Evolutionary conservation across 2,888 invertebrate genomes (phyloP).

Genomic region (Chrysotoxum bicinctum): DNA sequence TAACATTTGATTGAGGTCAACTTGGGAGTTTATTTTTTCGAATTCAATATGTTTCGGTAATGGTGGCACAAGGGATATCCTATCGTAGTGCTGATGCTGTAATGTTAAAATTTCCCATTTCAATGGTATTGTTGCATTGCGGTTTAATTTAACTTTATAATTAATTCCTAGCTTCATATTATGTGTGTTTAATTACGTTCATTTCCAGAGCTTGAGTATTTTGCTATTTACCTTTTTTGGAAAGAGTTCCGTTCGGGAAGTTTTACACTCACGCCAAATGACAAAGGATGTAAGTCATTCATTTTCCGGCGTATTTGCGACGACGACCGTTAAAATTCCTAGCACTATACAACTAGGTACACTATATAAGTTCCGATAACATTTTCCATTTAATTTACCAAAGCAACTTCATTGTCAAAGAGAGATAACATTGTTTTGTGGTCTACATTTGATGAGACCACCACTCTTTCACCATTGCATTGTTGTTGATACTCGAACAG

Average conservation of each 20-base stretch:
- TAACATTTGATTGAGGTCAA: conserved; percentile 19
- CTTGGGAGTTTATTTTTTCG: conserved; percentile 3
- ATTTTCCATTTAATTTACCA: conserved; percentile 11
- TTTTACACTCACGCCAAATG: background rate
- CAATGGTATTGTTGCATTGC: conserved; percentile 13
- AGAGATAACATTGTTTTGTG: conserved; percentile 21
- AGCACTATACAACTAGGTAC: background rate
- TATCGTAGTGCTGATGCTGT: background rate
- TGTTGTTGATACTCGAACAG: background rate
- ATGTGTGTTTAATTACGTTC: conserved; percentile 3
- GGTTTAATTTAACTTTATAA: conserved; percentile 14
- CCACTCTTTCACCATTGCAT: too few relatives aligned
- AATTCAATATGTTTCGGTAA: conserved; percentile 1
- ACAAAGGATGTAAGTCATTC: background rate
- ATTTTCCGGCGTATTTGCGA: background rate
- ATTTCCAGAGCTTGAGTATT: background rate
- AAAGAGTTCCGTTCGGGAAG: background rate
- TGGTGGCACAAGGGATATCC: background rate
- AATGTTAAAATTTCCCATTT: conserved; percentile 1
- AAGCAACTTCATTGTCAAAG: conserved; percentile 14
- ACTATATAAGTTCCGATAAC: background rate
- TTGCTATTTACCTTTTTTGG: background rate
- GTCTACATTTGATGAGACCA: background rate
- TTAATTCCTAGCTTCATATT: conserved; percentile 1
- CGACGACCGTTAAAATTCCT: background rate